Conservation (phyloP, 37 sponge, comb jelly and placozoan species). For the Tethya wilhelma region DNA sequence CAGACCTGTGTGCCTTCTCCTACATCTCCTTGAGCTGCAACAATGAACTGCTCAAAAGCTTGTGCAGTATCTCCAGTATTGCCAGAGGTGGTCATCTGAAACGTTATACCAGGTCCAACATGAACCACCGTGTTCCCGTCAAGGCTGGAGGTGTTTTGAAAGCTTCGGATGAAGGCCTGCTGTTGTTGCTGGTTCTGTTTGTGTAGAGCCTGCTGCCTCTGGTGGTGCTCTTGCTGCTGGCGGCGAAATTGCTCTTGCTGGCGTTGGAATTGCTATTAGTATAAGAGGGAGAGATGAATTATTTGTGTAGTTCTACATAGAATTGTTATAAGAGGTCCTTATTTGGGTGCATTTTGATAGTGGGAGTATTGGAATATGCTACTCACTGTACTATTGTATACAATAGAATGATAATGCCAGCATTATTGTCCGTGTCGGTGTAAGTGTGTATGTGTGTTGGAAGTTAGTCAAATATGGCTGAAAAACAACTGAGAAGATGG, state of each 20-base stretch:
- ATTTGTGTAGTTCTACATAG: not conserved
- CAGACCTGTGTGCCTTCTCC: no score
- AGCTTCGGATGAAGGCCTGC: constrained; percentile 30
- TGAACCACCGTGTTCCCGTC: constrained; percentile 31
- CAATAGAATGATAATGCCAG: no score
- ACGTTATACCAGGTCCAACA: constrained; percentile 25
- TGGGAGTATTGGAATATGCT: no score
- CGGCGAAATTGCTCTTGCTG: constrained; percentile 34
- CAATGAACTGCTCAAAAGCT: not conserved
- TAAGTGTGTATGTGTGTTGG: no score
- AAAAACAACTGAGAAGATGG: no score
- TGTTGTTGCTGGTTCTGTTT: constrained; percentile 23
- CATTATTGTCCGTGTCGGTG: no score
- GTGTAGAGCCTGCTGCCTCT: constrained; percentile 20
- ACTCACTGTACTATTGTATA: no score
- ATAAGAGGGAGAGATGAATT: not conserved
- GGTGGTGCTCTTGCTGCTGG: constrained; percentile 26
- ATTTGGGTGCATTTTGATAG: no score
- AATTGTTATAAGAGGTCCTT: not conserved
- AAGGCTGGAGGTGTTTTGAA: constrained; percentile 7
- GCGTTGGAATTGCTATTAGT: constrained; percentile 33
- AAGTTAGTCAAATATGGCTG: no score
- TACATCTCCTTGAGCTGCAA: not conserved
- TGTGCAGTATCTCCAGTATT: not conserved
- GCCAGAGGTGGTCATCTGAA: not conserved